These are phyloP conservation scores for Napeogenes sylphis DNA, from an alignment of 2,888 invertebrate genomes.

Conservation along the genomic window DNA sequence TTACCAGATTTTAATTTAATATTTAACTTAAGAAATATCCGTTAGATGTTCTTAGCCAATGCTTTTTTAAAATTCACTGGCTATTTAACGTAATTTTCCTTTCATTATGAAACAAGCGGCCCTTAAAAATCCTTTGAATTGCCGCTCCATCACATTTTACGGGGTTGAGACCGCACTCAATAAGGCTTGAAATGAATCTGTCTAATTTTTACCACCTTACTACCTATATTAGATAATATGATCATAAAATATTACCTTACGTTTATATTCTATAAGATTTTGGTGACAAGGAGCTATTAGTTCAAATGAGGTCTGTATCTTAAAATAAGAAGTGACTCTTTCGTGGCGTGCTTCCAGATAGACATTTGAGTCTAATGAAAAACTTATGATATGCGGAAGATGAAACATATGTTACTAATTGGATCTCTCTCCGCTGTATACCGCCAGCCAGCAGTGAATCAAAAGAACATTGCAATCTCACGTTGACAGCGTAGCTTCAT, in stretches of 20 bases:
- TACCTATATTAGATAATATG: conserved; percentile 12
- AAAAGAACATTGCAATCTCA: conserved; percentile 20
- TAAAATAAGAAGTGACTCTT: no score
- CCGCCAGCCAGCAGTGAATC: conserved; percentile 15
- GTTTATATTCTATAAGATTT: not conserved
- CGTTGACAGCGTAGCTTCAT: conserved; percentile 20
- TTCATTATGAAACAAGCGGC: conserved; percentile 59
- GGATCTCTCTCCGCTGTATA: not conserved
- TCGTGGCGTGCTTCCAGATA: no score
- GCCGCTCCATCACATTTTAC: conserved; percentile 69
- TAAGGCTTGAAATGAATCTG: conserved; percentile 60
- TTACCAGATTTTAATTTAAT: not conserved
- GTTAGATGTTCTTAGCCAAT: conserved; percentile 18
- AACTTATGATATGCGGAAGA: no score
- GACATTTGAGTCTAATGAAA: not conserved
- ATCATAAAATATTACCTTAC: conserved; percentile 12
- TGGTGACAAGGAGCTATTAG: no score
- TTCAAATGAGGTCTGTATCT: no score
- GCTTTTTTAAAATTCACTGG: conserved; percentile 38
- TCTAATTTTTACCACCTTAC: conserved; percentile 29
- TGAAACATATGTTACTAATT: no score
- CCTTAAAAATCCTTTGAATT: conserved; percentile 72
- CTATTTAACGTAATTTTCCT: conserved; percentile 57
- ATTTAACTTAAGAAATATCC: conserved; percentile 4
- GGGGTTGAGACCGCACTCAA: conserved; percentile 65